Evolutionary conservation across 1,140 invertebrate genomes (phyloP).

Genomic region (Doryteuthis pealeii): DNA sequence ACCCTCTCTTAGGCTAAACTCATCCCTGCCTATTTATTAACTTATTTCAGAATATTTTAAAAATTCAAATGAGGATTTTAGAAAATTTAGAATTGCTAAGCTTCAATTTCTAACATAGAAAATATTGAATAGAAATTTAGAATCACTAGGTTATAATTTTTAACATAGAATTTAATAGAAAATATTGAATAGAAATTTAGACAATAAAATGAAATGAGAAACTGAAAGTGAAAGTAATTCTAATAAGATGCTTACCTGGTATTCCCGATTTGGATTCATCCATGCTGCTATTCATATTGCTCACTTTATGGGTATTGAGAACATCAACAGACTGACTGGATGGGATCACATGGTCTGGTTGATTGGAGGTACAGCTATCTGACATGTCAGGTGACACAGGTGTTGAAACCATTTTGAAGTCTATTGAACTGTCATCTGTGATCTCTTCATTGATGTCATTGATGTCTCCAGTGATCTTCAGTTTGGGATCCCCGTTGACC

Average conservation of each 20-base stretch:
- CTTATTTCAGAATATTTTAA: no score
- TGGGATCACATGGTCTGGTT: conserved; percentile 59
- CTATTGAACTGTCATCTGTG: conserved; percentile 56
- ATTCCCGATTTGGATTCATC: conserved; percentile 10
- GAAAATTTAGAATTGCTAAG: no score
- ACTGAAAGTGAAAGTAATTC: no score
- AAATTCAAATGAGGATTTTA: no score
- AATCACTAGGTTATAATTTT: no score
- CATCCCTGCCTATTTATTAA: no score
- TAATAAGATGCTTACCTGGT: neutral
- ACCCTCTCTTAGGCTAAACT: no score
- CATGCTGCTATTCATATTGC: neutral
- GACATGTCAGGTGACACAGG: conserved; percentile 7
- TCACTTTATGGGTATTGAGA: conserved; percentile 1
- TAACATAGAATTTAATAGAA: no score
- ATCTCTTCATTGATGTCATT: conserved; percentile 75
- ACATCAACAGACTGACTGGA: conserved; percentile 43
- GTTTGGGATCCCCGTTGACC: conserved; percentile 69
- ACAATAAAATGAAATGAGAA: no score
- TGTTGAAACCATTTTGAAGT: conserved; percentile 8
- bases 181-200: no score
- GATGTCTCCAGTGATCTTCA: conserved; percentile 71
- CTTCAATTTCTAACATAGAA: no score
- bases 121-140: no score
- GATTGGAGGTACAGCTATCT: conserved; percentile 16